Evolutionary conservation across 2,113 vertebrate species (phyloP).

Genomic region (Aldabrachelys gigantea): DNA sequence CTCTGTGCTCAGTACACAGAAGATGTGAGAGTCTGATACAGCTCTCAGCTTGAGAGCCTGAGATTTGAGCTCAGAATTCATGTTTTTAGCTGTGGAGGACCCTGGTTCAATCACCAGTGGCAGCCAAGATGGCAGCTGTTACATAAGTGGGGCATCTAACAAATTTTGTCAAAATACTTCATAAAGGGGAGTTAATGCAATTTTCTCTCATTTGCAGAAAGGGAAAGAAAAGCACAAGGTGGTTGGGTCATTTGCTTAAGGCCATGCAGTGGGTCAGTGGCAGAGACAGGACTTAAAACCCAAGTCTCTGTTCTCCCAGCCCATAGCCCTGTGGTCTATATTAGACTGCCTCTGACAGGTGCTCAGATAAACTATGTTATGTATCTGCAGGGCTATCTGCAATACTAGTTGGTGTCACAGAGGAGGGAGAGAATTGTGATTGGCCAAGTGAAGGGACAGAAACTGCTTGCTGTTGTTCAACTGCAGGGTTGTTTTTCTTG

Average conservation of each 20-base stretch:
- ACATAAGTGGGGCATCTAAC: not conserved
- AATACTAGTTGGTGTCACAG: not conserved
- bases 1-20: not conserved
- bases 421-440: not conserved
- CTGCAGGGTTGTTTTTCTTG: not conserved
- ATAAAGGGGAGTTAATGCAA: not conserved
- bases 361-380: not conserved
- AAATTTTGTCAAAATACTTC: not conserved
- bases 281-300: not conserved
- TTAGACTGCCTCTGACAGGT: not conserved
- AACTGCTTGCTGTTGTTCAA: not conserved
- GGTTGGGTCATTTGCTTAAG: not conserved
- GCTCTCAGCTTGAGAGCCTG: not conserved
- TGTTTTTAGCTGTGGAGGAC: not conserved
- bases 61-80: not conserved
- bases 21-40: not conserved
- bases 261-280: not conserved
- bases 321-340: not conserved
- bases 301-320: not conserved
- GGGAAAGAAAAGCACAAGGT: not conserved
- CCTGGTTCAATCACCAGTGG: not conserved
- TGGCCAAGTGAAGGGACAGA: not conserved
- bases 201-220: not conserved
- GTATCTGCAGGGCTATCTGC: not conserved
- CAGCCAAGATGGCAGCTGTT: not conserved